Percentiles rank a stretch among this genome's conserved stretches.
Conservation (phyloP, 2,797 vertebrate species). For the Mus minutoides region DNA sequence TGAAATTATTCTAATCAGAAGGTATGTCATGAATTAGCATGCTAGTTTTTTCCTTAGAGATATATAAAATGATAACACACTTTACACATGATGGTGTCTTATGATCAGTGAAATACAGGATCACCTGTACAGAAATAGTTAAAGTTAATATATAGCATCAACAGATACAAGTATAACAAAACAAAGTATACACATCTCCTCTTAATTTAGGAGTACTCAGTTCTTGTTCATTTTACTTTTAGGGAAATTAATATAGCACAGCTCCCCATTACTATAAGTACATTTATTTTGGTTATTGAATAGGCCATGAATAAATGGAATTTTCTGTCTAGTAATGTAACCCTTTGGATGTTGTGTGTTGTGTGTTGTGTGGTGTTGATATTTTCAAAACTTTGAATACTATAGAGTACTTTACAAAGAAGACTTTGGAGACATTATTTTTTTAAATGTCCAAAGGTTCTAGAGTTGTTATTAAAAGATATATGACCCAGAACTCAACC, state of each 20-base stretch:
- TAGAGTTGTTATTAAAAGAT: conserved; percentile 48
- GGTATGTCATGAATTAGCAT: conserved; percentile 21
- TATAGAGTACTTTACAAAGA: conserved; percentile 54
- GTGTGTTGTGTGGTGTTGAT: conserved; percentile 45
- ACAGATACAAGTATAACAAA: conserved; percentile 34
- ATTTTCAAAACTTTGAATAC: conserved; percentile 50
- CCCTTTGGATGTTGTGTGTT: conserved; percentile 68
- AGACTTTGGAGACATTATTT: conserved; percentile 42
- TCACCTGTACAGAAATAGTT: conserved; percentile 29
- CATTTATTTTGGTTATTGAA: conserved; percentile 61
- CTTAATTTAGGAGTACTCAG: conserved; percentile 35
- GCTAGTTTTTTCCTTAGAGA: conserved; percentile 6
- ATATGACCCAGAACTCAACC: not conserved
- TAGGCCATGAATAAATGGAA: conserved; percentile 25
- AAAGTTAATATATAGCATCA: conserved; percentile 40
- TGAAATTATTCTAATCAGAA: conserved; percentile 51
- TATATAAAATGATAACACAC: conserved; percentile 29
- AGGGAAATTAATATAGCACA: conserved; percentile 50
- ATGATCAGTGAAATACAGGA: conserved; percentile 5
- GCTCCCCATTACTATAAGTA: conserved; percentile 31
- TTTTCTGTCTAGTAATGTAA: conserved; percentile 61
- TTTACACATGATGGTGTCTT: conserved; percentile 38
- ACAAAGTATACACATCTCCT: conserved; percentile 25
- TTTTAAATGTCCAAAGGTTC: not conserved
- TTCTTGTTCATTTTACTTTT: conserved; percentile 64